Evolutionary conservation across 2,113 vertebrate species (phyloP), one percentile per base, ranked within the genome.

Genomic region (Dasyornis broadbenti): DNA sequence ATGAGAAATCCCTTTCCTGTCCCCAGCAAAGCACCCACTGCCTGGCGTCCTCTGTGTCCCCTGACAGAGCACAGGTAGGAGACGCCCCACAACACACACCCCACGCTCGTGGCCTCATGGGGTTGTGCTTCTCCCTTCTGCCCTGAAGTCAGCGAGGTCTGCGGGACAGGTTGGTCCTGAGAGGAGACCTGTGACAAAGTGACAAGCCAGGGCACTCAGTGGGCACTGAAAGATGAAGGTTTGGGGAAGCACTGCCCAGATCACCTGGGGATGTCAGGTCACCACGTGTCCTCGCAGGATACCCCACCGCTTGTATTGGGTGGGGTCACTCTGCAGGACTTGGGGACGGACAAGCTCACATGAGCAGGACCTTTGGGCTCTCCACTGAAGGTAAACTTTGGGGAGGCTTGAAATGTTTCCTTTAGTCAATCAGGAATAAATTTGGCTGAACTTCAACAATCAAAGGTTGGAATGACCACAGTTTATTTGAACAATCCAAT

Each of bases 51-150:
- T 42, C n/a, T 57, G 47, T 72, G 42, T 26, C 54, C 26, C 20
- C 70, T 64, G 45, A 8, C 5, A 45, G 50, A 47, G 54, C 50
- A 64, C 54, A 45, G 39, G 72, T 13, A 50, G 65, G 50, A 50
- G 45, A 52, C 26, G 42, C 15, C 5, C 33, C 24, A 24, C 30
- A 72, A 2, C 54, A 65, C 24, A 30, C 2, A 23, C 10, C 5
- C 27, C 4, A 0, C 27, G 40, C 23, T 22, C 23, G 2, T 7
- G 37, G 56, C 7, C 45, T 33, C 54, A 15, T 7, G 6, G 5
- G 27, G 17, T 76, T 57, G 45, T 56, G 23, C 57, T 44, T 31
- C n/a, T 90, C 35, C 39, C 22, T 65, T 56, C 37, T 69, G 45
- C 65, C 61, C 28, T 27, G 21, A 60, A 19, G 4, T 19, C 13